A percentile compares a stretch with the other conserved stretches of the same genome.
Conservation (phyloP, 2,113 vertebrate species). For the Pao palembangensis region DNA sequence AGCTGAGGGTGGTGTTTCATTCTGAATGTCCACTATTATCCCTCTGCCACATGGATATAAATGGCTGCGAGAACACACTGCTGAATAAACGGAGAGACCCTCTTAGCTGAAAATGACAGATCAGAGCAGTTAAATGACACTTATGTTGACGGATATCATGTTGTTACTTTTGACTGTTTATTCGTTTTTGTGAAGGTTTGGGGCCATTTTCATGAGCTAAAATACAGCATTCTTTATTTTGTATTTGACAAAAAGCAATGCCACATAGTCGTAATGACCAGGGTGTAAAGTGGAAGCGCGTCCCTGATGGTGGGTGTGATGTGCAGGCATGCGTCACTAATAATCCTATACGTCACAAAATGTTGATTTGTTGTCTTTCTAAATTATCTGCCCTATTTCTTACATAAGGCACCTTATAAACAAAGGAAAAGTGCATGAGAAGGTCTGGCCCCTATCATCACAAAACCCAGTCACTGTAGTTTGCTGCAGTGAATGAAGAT, state of each 20-base stretch:
- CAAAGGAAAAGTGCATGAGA: not conserved
- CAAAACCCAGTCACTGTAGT: not conserved
- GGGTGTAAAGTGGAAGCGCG: conserved; percentile 12
- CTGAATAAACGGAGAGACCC: conserved; percentile 55
- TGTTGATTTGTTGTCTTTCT: conserved; percentile 17
- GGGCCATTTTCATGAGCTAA: not conserved
- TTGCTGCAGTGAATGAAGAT: conserved; percentile 16
- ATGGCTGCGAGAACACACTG: conserved; percentile 42
- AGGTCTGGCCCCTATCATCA: conserved; percentile 1
- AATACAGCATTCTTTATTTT: not conserved
- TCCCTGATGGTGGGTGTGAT: conserved; percentile 44
- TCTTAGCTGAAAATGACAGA: conserved; percentile 24
- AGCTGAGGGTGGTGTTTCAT: conserved; percentile 53
- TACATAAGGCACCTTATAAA: no score
- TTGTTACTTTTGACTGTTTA: not conserved
- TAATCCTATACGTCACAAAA: not conserved
- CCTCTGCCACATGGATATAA: conserved; percentile 55
- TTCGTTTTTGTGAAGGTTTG: not conserved
- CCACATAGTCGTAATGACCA: conserved; percentile 1
- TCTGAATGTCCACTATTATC: conserved; percentile 38
- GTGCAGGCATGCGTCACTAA: conserved; percentile 6
- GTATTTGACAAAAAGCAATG: not conserved
- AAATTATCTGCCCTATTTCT: no score
- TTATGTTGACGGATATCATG: conserved; percentile 1
- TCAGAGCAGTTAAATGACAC: conserved; percentile 12